A percentile compares a stretch with the other conserved stretches of the same genome.
Evolutionary conservation across 2,888 invertebrate species (phyloP).

Genomic region (Ommatoiulus sabulosus): DNA sequence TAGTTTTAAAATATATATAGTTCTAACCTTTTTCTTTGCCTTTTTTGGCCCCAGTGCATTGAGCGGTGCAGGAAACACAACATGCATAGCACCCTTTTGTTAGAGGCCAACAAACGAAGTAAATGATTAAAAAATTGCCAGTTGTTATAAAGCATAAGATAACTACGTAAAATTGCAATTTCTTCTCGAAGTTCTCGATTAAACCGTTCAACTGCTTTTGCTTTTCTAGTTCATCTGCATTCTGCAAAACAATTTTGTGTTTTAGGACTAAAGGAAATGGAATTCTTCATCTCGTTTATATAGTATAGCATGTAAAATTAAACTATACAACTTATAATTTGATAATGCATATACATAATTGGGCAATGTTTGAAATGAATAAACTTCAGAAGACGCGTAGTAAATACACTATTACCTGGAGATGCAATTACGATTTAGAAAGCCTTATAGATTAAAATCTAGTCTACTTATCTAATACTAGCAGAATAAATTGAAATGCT

Average conservation of each 20-base stretch:
- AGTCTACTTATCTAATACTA: no score
- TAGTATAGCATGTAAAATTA: no score
- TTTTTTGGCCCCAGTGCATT: background rate
- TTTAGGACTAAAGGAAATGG: background rate
- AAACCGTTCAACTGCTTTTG: background rate
- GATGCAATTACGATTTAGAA: no score
- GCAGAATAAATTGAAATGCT: no score
- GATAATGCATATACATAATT: no score
- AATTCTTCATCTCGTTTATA: no score
- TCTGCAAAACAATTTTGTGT: background rate
- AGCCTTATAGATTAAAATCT: no score
- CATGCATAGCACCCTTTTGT: background rate
- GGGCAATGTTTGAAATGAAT: no score
- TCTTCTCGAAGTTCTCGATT: background rate
- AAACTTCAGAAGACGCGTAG: no score
- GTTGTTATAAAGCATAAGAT: constrained; percentile 38
- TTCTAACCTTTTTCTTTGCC: background rate
- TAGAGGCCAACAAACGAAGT: constrained; percentile 39
- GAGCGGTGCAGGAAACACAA: background rate
- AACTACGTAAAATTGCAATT: constrained; percentile 3
- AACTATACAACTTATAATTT: no score
- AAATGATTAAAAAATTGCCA: constrained; percentile 19
- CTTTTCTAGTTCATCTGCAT: background rate
- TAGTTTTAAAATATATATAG: background rate
- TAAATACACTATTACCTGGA: no score